These are phyloP conservation scores for Actenoides hombroni DNA, from an alignment of 2,113 vertebrate genomes.

Conservation along the genomic window DNA sequence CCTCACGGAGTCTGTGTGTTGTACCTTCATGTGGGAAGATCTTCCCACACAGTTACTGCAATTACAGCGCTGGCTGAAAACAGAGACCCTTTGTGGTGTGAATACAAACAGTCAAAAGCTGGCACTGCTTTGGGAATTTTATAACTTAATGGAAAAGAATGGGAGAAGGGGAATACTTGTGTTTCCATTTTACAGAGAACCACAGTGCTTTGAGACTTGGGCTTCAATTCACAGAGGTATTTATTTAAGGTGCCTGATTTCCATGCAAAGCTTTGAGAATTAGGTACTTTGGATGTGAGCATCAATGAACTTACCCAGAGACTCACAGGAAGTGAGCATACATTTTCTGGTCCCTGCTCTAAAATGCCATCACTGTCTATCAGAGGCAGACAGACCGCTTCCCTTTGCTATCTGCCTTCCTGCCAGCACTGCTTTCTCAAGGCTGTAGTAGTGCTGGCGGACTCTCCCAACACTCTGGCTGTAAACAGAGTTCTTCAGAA, in stretches of 20 bases:
- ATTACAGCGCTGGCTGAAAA: not conserved
- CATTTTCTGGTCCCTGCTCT: not conserved
- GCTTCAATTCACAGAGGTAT: not conserved
- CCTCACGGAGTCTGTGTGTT: not conserved
- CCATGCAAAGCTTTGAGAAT: not conserved
- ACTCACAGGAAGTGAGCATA: not conserved
- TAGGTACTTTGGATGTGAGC: not conserved
- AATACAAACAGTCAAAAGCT: not conserved
- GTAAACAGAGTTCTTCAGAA: not conserved
- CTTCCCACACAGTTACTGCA: not conserved
- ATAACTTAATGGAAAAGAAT: not conserved
- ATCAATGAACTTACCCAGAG: not conserved
- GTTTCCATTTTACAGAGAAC: not conserved
- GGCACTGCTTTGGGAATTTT: not conserved
- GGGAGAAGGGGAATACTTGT: not conserved
- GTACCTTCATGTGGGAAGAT: not conserved
- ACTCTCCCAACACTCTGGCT: not conserved
- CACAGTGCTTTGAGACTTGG: not conserved
- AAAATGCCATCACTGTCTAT: not conserved
- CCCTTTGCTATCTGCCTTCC: conserved; percentile 35
- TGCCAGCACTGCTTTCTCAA: not conserved
- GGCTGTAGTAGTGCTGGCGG: not conserved
- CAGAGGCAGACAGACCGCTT: not conserved
- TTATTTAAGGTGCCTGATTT: not conserved
- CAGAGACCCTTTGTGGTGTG: not conserved